Percentiles rank a stretch among this genome's conserved stretches.
phyloP scores from a whole-genome alignment of 2,888 invertebrate genomes.

The Apeira syringaria region DNA sequence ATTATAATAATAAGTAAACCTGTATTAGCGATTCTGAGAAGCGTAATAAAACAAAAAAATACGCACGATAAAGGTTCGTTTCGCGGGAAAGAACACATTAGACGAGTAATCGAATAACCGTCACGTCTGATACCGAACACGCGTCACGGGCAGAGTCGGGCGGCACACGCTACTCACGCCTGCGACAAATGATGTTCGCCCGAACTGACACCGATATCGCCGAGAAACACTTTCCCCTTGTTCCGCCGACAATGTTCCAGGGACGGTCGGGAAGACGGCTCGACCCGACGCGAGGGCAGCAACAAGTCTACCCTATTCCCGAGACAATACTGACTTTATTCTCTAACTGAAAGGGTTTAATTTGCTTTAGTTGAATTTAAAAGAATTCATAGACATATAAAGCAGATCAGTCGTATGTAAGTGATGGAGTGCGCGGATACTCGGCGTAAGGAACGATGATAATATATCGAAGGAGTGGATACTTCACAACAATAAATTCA shows the following conservation, averaged over 20 bases:
- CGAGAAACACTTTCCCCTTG: conserved; percentile 70
- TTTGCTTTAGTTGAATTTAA: conserved; percentile 36
- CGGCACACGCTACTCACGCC: conserved; percentile 42
- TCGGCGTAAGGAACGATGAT: conserved; percentile 39
- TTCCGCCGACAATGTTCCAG: conserved; percentile 64
- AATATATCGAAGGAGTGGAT: conserved; percentile 37
- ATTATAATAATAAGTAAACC: conserved; percentile 16
- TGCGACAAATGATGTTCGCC: conserved; percentile 70
- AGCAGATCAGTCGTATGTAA: conserved; percentile 58
- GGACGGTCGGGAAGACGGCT: conserved; percentile 73
- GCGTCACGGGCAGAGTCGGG: conserved; percentile 43
- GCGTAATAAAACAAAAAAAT: conserved; percentile 16
- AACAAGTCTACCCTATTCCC: conserved; percentile 63
- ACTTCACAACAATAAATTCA: conserved; percentile 31
- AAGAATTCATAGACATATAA: conserved; percentile 60
- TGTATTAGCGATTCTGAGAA: conserved; percentile 16
- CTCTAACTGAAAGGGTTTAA: conserved; percentile 45
- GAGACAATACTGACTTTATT: conserved; percentile 54
- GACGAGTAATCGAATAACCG: conserved; percentile 35
- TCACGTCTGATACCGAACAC: conserved; percentile 27
- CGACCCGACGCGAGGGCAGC: conserved; percentile 71
- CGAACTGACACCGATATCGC: conserved; percentile 68
- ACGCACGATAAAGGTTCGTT: conserved; percentile 16
- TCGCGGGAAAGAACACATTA: conserved; percentile 18
- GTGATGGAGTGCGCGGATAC: conserved; percentile 55